phyloP scores from a whole-genome alignment of 2,113 vertebrate genomes.

The Nibea coibor region DNA sequence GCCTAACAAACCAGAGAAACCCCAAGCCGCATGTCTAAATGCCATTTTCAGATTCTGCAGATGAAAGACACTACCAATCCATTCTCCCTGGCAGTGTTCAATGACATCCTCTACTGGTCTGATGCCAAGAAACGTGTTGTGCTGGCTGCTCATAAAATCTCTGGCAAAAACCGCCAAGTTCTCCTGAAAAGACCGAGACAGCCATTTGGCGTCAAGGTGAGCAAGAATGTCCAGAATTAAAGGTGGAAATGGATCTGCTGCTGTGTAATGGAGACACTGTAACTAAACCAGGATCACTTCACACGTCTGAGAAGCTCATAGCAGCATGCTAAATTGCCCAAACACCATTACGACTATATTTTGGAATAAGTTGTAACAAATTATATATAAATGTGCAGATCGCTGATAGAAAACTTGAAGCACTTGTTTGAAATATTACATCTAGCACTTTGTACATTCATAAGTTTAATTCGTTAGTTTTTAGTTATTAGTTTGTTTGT shows the following conservation, averaged over 20 bases:
- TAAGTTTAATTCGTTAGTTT: not conserved
- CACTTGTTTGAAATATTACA: not conserved
- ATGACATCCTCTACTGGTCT: slow-evolving; percentile 91
- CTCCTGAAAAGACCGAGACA: slow-evolving; percentile 87
- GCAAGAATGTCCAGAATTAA: not conserved
- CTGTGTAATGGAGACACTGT: not conserved
- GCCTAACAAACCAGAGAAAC: not conserved
- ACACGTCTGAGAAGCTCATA: not conserved
- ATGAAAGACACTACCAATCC: slow-evolving; percentile 86
- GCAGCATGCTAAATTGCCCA: not conserved
- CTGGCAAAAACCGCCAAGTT: slow-evolving; percentile 85
- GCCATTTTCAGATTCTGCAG: slow-evolving; percentile 85
- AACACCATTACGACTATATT: not conserved
- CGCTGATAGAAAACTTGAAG: not conserved
- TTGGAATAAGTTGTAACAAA: not conserved
- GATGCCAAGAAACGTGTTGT: slow-evolving; percentile 86
- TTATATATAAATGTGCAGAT: not conserved
- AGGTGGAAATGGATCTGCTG: not conserved
- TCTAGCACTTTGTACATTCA: not conserved
- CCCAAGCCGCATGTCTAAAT: not conserved
- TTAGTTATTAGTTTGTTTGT: too few relatives aligned
- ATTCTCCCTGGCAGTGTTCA: slow-evolving; percentile 88
- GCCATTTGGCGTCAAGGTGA: slow-evolving; percentile 89
- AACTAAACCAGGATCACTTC: not conserved
- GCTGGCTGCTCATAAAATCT: slow-evolving; percentile 84